Percentiles rank a stretch among this genome's conserved stretches.
Evolutionary conservation across 2,888 invertebrate genomes (phyloP).

Genomic region (Orchestes rusci): DNA sequence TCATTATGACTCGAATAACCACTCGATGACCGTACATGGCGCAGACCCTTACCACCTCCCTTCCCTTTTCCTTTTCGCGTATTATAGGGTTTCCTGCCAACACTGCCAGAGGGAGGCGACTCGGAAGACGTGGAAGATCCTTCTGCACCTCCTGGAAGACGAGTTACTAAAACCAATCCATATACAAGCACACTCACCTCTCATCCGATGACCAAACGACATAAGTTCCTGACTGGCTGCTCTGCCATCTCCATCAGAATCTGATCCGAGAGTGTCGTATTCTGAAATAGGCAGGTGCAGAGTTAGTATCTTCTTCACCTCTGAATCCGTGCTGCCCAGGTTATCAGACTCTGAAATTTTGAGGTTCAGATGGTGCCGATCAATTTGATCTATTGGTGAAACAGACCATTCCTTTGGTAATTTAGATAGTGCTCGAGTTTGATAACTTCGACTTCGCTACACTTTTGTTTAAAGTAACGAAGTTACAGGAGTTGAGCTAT

Average conservation of each 20-base stretch:
- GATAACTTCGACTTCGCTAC: slow-evolving; percentile 2
- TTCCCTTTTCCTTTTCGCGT: slow-evolving; percentile 61
- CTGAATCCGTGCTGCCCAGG: slow-evolving; percentile 91
- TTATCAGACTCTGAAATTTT: slow-evolving; percentile 77
- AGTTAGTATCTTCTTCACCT: slow-evolving; percentile 88
- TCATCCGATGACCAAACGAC: slow-evolving; percentile 48
- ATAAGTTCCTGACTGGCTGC: slow-evolving; percentile 54
- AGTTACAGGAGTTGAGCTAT: slow-evolving; percentile 5
- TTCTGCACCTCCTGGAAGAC: slow-evolving; percentile 55
- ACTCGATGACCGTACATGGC: slow-evolving; percentile 70
- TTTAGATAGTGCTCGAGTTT: neutral
- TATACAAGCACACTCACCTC: slow-evolving; percentile 42
- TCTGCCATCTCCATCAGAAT: slow-evolving; percentile 70
- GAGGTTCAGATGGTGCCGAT: slow-evolving; percentile 7
- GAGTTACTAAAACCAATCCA: too few species aligned
- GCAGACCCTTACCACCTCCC: slow-evolving; percentile 49
- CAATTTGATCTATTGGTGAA: neutral
- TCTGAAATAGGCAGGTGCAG: slow-evolving; percentile 90
- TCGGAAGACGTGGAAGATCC: slow-evolving; percentile 75
- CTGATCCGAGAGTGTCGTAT: slow-evolving; percentile 78
- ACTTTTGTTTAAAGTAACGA: slow-evolving; percentile 1
- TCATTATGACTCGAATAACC: slow-evolving; percentile 80
- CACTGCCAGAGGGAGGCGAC: slow-evolving; percentile 55
- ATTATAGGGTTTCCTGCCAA: slow-evolving; percentile 57
- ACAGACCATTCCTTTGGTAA: neutral